phyloP scores from a whole-genome alignment of 2,888 invertebrate genomes.

The Apeira syringaria region DNA sequence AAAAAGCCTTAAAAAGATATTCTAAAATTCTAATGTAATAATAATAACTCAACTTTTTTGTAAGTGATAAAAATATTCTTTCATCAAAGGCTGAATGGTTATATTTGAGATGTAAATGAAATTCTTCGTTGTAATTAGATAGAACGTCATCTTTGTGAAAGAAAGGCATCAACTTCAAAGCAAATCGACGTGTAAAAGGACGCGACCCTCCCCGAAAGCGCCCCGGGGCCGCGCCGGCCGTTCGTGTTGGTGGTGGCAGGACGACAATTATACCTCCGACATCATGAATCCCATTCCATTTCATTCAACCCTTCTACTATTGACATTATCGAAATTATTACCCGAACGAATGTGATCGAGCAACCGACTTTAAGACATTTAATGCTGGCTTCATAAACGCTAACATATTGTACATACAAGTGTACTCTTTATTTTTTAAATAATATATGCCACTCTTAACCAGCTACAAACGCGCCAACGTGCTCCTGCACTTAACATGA shows the following conservation, averaged over 20 bases:
- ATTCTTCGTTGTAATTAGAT: constrained; percentile 17
- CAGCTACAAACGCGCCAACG: no score
- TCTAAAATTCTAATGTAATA: no score
- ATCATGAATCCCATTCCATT: constrained; percentile 29
- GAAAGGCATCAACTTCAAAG: constrained; percentile 20
- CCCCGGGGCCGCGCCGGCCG: constrained; percentile 11
- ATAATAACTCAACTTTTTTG: no score
- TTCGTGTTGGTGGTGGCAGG: constrained; percentile 10
- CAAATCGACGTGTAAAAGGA: constrained; percentile 22
- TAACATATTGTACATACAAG: no score
- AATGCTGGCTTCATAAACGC: constrained; percentile 39
- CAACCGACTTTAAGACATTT: constrained; percentile 39
- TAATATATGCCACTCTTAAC: no score
- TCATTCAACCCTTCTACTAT: constrained; percentile 32
- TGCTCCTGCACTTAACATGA: no score
- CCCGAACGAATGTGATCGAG: constrained; percentile 9
- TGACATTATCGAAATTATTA: constrained; percentile 37
- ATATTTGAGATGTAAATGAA: constrained; percentile 17
- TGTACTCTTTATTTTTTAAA: no score
- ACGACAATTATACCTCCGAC: constrained; percentile 16
- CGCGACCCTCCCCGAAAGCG: constrained; percentile 14
- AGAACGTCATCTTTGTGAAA: constrained; percentile 14
- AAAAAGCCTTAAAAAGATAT: no score
- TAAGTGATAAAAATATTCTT: no score
- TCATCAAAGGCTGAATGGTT: not conserved